Evolutionary conservation across 1,140 invertebrate genomes (phyloP).

Genomic region (Pissodes strobi): DNA sequence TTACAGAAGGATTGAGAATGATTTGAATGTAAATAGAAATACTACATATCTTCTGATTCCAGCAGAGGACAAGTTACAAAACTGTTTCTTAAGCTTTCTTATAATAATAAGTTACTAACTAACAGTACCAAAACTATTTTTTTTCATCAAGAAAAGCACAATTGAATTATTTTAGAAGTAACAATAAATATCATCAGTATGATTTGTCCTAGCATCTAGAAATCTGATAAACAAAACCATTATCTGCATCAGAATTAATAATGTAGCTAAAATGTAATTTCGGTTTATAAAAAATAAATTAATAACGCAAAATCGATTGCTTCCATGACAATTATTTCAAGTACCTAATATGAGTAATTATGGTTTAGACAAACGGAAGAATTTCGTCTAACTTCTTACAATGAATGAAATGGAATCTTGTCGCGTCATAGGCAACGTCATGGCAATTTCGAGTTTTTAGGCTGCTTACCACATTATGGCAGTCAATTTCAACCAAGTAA

Average conservation of each 20-base stretch:
- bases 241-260: background rate
- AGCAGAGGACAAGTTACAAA: constrained; percentile 7
- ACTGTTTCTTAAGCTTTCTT: background rate
- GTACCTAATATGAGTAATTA: too few relatives aligned
- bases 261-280: too few relatives aligned
- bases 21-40: background rate
- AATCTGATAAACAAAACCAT: background rate
- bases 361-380: background rate
- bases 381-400: background rate
- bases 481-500: too few relatives aligned
- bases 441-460: too few relatives aligned
- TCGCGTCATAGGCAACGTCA: background rate
- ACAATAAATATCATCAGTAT: background rate
- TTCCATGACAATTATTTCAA: background rate
- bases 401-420: background rate
- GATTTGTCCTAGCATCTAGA: too few relatives aligned
- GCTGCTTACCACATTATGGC: too few relatives aligned
- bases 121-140: background rate
- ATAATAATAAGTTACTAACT: constrained; percentile 1
- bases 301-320: background rate
- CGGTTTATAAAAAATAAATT: too few relatives aligned
- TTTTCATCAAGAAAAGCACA: background rate
- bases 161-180: background rate
- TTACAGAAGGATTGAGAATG: background rate
- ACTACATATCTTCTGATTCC: constrained; percentile 14